These are phyloP conservation scores for Tragelaphus buxtoni DNA, from an alignment of 2,113 vertebrate species.

Conservation along the genomic window DNA sequence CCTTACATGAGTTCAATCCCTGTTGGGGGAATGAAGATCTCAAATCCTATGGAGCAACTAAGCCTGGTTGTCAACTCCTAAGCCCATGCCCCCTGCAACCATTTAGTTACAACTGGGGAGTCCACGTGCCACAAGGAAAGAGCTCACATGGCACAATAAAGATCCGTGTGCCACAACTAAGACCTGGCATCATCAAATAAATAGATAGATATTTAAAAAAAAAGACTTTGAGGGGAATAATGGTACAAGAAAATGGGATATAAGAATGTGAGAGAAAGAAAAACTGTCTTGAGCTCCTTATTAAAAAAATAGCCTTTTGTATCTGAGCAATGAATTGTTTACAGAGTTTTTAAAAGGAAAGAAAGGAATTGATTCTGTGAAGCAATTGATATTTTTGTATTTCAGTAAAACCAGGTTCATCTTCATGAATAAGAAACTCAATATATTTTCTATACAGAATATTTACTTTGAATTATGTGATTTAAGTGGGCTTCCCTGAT, in stretches of 20 bases:
- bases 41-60: neutral
- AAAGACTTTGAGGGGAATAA: neutral
- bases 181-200: neutral
- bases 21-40: neutral
- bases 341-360: neutral
- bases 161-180: neutral
- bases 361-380: neutral
- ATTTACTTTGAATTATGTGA: slow-evolving; percentile 32
- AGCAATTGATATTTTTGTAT: neutral
- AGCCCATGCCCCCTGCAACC: neutral
- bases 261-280: neutral
- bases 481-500: neutral
- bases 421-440: neutral
- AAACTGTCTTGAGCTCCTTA: neutral
- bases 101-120: neutral
- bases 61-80: neutral
- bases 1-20: neutral
- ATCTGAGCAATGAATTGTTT: neutral
- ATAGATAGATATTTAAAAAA: neutral
- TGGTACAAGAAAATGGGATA: neutral
- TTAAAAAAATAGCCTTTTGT: neutral
- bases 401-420: neutral
- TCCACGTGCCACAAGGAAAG: neutral
- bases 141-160: neutral
- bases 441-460: neutral